These are phyloP conservation scores for Andrena cerasifolii DNA, from an alignment of 1,140 invertebrate species.

Conservation along the genomic window DNA sequence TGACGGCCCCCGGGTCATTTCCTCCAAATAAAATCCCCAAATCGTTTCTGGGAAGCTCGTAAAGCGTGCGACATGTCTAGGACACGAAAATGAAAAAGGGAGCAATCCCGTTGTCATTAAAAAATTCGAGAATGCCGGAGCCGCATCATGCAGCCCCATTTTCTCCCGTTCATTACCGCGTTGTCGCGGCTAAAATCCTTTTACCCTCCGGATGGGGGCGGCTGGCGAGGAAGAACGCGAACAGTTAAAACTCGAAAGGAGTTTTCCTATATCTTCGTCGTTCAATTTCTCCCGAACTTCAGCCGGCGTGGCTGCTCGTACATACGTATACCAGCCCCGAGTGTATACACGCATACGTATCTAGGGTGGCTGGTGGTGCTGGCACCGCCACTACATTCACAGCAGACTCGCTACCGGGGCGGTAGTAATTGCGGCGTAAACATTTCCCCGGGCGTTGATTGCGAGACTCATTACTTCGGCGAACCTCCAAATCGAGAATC, in stretches of 20 bases:
- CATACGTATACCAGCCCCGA: background rate
- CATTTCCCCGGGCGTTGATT: slow-evolving; percentile 75
- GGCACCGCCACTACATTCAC: slow-evolving; percentile 21
- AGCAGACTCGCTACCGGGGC: slow-evolving; percentile 41
- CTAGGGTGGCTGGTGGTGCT: too few species aligned
- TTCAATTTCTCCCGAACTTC: slow-evolving; percentile 16
- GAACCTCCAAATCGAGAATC: slow-evolving; percentile 71
- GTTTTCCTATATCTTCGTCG: slow-evolving; percentile 8
- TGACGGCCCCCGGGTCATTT: background rate
- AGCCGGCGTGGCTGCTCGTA: background rate
- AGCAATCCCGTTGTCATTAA: slow-evolving; percentile 19
- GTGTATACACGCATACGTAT: slow-evolving; percentile 14
- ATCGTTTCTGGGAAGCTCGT: background rate
- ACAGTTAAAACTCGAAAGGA: background rate
- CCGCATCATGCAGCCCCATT: background rate
- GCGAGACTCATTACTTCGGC: slow-evolving; percentile 79
- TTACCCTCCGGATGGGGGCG: background rate
- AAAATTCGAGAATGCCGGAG: slow-evolving; percentile 27
- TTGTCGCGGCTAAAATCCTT: slow-evolving; percentile 17
- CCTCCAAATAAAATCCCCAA: background rate
- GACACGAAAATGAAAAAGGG: slow-evolving; percentile 22
- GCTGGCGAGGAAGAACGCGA: background rate
- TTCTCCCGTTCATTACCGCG: slow-evolving; percentile 11
- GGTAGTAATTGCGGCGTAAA: slow-evolving; percentile 77
- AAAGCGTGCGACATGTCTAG: background rate